Conservation (phyloP, 1,140 invertebrate species). For the Atta texana region DNA sequence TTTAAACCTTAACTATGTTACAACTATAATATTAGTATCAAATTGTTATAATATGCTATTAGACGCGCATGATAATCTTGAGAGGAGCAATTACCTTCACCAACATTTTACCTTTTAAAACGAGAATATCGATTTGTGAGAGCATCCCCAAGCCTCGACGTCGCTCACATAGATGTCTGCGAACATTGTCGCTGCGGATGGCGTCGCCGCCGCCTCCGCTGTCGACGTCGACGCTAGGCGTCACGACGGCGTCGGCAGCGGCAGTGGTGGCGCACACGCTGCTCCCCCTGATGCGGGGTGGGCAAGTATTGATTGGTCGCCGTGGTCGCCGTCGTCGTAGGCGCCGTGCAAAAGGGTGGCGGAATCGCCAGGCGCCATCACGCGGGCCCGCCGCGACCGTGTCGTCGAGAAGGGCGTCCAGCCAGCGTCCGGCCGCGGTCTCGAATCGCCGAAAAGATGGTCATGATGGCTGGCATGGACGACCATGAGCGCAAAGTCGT, state of each 20-base stretch:
- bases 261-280: constrained; percentile 63
- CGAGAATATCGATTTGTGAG: constrained; percentile 45
- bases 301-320: constrained; percentile 81
- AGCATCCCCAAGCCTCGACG: not conserved
- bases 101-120: constrained; percentile 26
- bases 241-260: constrained; percentile 53
- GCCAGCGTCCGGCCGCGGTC: constrained; percentile 79
- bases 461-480: constrained; percentile 92
- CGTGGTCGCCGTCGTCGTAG: constrained; percentile 67
- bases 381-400: constrained; percentile 82
- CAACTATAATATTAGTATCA: not conserved
- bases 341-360: constrained; percentile 75
- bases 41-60: not conserved
- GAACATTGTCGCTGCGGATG: constrained; percentile 65
- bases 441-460: constrained; percentile 86
- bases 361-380: constrained; percentile 83
- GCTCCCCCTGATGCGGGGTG: constrained; percentile 81
- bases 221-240: constrained; percentile 71
- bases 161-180: constrained; percentile 64
- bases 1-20: not conserved
- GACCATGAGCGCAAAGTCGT: constrained; percentile 97
- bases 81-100: too few species aligned
- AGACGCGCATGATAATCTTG: not conserved
- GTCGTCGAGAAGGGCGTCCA: constrained; percentile 73
- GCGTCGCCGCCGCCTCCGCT: constrained; percentile 15